phyloP scores from a whole-genome alignment of 2,113 vertebrate genomes.

The Mohoua ochrocephala region DNA sequence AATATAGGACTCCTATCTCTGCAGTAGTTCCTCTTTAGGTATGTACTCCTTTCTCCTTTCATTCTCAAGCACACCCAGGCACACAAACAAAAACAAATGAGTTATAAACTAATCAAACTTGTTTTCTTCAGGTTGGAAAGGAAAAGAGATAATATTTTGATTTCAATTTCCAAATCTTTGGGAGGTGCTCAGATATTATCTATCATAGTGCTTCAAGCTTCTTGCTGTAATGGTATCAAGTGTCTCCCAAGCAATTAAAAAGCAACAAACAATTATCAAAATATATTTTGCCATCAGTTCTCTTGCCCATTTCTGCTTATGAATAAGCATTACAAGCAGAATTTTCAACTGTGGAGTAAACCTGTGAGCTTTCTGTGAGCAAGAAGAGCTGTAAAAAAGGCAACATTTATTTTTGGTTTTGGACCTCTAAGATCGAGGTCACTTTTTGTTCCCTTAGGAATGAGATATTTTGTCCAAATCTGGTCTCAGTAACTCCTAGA shows the following conservation, averaged over 20 bases:
- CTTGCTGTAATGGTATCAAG: neutral
- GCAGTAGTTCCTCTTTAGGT: neutral
- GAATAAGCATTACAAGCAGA: neutral
- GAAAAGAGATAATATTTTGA: slow-evolving; percentile 45
- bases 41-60: neutral
- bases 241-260: slow-evolving; percentile 11
- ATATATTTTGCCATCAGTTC: neutral
- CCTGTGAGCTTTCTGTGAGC: neutral
- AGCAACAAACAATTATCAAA: neutral
- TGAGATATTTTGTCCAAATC: slow-evolving; percentile 21
- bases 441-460: slow-evolving; percentile 25
- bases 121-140: slow-evolving; percentile 29
- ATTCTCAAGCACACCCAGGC: slow-evolving; percentile 9
- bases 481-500: neutral
- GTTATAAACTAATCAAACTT: slow-evolving; percentile 45
- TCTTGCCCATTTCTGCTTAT: neutral
- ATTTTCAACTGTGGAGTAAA: neutral
- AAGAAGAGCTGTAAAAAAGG: neutral
- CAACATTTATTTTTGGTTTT: slow-evolving; percentile 4
- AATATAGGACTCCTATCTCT: slow-evolving; percentile 19
- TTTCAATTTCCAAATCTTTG: slow-evolving; percentile 59
- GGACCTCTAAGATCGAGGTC: neutral
- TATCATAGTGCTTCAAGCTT: neutral
- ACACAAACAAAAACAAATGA: slow-evolving; percentile 44
- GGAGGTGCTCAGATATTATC: slow-evolving; percentile 60